phyloP scores from a whole-genome alignment of 2,888 invertebrate genomes.

The Eulithis testata region DNA sequence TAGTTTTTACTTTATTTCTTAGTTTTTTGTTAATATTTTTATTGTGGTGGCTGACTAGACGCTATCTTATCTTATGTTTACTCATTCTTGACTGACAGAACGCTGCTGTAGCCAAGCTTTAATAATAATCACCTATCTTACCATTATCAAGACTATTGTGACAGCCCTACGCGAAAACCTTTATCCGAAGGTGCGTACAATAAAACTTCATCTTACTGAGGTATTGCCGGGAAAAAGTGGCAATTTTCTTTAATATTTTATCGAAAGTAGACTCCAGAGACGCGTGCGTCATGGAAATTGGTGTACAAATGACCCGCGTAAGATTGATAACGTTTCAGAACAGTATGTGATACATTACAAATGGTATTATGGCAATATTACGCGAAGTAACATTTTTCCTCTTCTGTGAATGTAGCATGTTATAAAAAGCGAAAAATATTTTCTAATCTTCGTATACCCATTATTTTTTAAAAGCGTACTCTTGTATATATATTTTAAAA shows the following conservation, averaged over 20 bases:
- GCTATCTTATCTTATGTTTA: too few relatives aligned
- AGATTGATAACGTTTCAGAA: conserved; percentile 12
- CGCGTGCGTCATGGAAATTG: conserved; percentile 25
- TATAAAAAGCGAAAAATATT: too few relatives aligned
- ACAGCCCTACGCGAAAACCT: conserved; percentile 28
- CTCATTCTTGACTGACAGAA: too few relatives aligned
- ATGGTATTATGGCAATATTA: not conserved
- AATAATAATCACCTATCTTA: not conserved
- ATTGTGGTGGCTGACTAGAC: too few relatives aligned
- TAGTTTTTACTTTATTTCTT: too few relatives aligned
- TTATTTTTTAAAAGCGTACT: too few relatives aligned
- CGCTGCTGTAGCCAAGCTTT: too few relatives aligned
- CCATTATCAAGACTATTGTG: not conserved
- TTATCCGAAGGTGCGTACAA: conserved; percentile 33
- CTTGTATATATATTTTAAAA: too few relatives aligned
- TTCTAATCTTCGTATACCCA: too few relatives aligned
- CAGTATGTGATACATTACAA: conserved; percentile 1
- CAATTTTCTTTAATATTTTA: conserved; percentile 49
- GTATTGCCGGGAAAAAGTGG: conserved; percentile 38
- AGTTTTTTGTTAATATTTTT: too few relatives aligned
- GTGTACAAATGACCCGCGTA: conserved; percentile 30
- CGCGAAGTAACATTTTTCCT: too few relatives aligned
- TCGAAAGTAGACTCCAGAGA: conserved; percentile 36
- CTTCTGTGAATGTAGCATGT: too few relatives aligned
- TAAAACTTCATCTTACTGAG: conserved; percentile 40